Base-by-base conservation (phyloP, 2,797 vertebrate genomes). In the Poecilia picta region DNA sequence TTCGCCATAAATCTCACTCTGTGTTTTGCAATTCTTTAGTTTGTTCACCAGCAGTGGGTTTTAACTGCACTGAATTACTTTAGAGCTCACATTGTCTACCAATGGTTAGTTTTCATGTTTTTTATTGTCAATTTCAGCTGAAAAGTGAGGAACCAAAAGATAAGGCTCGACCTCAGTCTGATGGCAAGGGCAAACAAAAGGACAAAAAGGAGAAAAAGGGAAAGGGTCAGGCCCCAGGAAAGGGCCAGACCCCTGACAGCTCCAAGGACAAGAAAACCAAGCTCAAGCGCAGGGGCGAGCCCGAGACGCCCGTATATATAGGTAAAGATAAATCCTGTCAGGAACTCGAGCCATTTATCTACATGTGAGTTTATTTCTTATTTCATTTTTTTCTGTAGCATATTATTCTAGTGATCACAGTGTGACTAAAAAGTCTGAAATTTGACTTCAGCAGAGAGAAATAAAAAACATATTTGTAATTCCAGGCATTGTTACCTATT, bases 241-340 rank as follows among this genome's bases (percentile, higher is more conserved):
- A 23, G 49, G 20, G 20, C 2, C 20, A 53, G 51, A 5, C 84
- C 0, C 55, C 88, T 20, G 20, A 0, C 79, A 0, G 23, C 88
- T 46, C 93, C 89, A 73, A 95, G 8, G 85, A 89, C 49, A 92
- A 96, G 91, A 83, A 92, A 47, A 97, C 96, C 5, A 91, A 95
- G 5, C 36, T 99, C 15, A 97, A 94, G 70, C 94, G 94, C 49
- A 93, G 97, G 11, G 97, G 95, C 74, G 95, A 98, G 0, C 92
- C 96, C 0, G 89, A 94, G 0, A 80, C 84, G 15, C 80, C 84
- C 10, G 83, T 74, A 3, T 97, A 92, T 77, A 96, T 97, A 20
- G 97, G 98, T 71, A 28, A 73, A 84, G 75, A 33, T n/a, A 15
- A 45, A 28, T 45, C 7, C 33, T 62, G 28, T 62, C 33, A 36